A percentile compares a stretch with the other conserved stretches of the same genome.
Evolutionary conservation across 2,113 vertebrate genomes (phyloP).

Genomic region (Corvus hawaiiensis): DNA sequence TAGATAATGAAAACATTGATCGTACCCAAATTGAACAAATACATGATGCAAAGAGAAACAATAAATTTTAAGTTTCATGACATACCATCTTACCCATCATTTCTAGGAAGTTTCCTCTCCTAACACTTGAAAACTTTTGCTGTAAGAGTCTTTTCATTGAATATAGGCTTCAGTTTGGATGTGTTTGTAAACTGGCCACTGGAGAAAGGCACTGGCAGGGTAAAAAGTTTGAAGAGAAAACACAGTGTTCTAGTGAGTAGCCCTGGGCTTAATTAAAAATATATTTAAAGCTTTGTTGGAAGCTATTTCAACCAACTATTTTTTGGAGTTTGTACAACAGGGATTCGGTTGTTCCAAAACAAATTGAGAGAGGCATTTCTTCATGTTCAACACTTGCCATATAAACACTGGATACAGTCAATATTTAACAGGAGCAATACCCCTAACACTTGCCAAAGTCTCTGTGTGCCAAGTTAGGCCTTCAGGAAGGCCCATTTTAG

Average conservation of each 20-base stretch:
- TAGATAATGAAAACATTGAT: not conserved
- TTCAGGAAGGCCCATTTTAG: not conserved
- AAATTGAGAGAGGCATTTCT: not conserved
- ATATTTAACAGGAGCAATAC: not conserved
- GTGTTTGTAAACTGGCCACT: not conserved
- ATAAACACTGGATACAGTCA: not conserved
- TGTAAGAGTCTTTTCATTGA: not conserved
- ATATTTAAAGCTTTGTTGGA: not conserved
- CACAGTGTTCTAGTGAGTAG: not conserved
- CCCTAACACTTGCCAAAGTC: not conserved
- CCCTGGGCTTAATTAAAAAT: slow-evolving; percentile 1
- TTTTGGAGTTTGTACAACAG: not conserved
- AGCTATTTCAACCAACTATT: not conserved
- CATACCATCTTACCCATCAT: not conserved
- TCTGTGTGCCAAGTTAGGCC: accelerated
- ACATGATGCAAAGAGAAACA: not conserved
- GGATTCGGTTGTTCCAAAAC: not conserved
- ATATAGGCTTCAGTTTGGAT: not conserved
- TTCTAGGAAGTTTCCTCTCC: not conserved
- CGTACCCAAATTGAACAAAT: not conserved
- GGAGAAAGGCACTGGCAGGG: not conserved
- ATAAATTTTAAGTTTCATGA: not conserved
- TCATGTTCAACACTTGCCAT: not conserved
- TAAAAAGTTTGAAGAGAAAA: not conserved
- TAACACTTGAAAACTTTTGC: not conserved